phyloP scores from a whole-genome alignment of 1,140 invertebrate species.

The Ips nitidus region DNA sequence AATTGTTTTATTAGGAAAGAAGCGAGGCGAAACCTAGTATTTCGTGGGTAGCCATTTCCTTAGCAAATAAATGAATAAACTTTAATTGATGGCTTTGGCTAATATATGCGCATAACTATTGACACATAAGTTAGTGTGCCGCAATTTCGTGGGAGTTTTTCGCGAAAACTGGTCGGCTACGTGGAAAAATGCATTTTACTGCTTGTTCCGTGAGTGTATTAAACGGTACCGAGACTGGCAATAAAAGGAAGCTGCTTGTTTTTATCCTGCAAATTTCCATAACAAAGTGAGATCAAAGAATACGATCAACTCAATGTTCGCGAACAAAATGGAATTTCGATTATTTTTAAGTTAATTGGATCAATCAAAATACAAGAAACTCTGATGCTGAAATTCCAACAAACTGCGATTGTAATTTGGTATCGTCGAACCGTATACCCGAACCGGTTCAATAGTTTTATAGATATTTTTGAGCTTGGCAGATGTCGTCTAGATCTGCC shows the following conservation, averaged over 20 bases:
- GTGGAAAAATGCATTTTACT: no score
- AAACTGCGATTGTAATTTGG: neutral
- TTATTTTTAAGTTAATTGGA: no score
- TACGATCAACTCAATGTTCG: no score
- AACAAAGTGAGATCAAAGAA: no score
- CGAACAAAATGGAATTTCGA: no score
- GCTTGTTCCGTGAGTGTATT: no score
- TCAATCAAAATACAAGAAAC: no score
- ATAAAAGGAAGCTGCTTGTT: no score
- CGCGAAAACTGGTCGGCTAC: neutral
- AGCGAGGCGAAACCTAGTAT: slow-evolving; percentile 1
- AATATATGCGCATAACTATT: neutral
- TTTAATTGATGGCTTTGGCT: neutral
- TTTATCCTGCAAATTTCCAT: no score
- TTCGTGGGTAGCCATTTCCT: slow-evolving; percentile 3
- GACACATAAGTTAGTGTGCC: neutral
- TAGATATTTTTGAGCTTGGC: slow-evolving; percentile 1
- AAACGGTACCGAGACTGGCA: no score
- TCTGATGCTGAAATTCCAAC: neutral
- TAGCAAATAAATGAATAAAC: slow-evolving; percentile 7
- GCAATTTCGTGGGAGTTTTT: neutral
- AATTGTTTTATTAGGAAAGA: slow-evolving; percentile 4
- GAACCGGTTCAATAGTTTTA: slow-evolving; percentile 1
- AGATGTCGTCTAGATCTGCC: slow-evolving; percentile 5
- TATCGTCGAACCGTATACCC: neutral